phyloP scores from a whole-genome alignment of 2,888 invertebrate genomes.

The Hemithea aestivaria region DNA sequence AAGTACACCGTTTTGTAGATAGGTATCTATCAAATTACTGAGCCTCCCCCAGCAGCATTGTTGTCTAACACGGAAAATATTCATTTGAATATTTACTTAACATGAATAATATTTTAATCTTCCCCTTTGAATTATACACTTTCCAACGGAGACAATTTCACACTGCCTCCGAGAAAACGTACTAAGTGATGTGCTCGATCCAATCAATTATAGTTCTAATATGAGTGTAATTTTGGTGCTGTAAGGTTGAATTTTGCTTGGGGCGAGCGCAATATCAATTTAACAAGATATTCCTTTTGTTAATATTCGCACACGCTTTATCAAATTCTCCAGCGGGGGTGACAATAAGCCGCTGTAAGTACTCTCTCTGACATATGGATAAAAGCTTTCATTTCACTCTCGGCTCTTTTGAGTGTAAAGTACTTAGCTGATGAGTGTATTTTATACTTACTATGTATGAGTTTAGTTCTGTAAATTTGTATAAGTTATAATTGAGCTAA shows the following conservation, averaged over 20 bases:
- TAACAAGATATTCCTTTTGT: constrained; percentile 80
- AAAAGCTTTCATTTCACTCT: constrained; percentile 79
- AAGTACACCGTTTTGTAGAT: constrained; percentile 71
- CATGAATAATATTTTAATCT: constrained; percentile 81
- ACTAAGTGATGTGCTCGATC: constrained; percentile 42
- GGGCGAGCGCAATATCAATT: constrained; percentile 66
- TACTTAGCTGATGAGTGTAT: constrained; percentile 38
- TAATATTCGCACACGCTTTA: constrained; percentile 80
- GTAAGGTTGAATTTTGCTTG: constrained; percentile 52
- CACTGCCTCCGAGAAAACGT: constrained; percentile 56
- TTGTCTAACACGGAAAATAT: constrained; percentile 80
- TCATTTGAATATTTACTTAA: constrained; percentile 81
- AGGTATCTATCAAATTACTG: constrained; percentile 77
- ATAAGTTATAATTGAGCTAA: no score
- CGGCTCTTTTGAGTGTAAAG: constrained; percentile 70
- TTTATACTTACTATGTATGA: constrained; percentile 3
- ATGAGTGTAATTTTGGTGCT: constrained; percentile 20
- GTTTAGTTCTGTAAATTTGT: constrained; percentile 1
- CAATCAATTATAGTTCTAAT: constrained; percentile 49
- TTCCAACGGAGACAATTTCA: constrained; percentile 79
- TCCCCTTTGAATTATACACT: constrained; percentile 80
- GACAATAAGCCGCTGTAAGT: constrained; percentile 80
- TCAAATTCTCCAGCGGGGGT: constrained; percentile 79
- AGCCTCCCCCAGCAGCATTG: constrained; percentile 69
- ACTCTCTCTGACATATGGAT: constrained; percentile 78